phyloP scores from a whole-genome alignment of 2,113 vertebrate species.

The Hyaena hyaena region DNA sequence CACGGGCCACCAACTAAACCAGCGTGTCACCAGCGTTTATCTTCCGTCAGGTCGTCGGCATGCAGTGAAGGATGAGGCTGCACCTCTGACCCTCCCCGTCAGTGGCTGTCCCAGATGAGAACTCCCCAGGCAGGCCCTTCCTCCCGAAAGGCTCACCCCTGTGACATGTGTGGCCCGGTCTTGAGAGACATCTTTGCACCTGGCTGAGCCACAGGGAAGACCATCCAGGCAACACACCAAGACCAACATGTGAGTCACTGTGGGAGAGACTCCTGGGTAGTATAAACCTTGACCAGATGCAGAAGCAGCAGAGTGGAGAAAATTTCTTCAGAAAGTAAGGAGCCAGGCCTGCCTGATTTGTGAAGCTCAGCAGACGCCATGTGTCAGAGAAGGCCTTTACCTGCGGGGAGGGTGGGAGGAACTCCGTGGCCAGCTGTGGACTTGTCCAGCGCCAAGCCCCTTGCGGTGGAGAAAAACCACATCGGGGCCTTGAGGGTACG shows the following conservation, averaged over 20 bases:
- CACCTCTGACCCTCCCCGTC: not conserved
- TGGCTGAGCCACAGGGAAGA: not conserved
- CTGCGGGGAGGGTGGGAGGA: not conserved
- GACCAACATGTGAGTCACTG: not conserved
- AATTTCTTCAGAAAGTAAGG: not conserved
- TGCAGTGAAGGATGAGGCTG: not conserved
- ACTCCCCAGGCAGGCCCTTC: too few species aligned
- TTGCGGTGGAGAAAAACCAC: not conserved
- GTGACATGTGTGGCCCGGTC: not conserved
- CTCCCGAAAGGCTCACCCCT: not conserved
- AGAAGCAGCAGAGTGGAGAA: not conserved
- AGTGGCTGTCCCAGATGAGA: not conserved
- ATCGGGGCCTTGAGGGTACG: not conserved
- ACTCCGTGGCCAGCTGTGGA: not conserved
- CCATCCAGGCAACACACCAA: not conserved
- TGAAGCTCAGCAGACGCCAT: not conserved
- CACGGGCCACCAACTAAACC: not conserved
- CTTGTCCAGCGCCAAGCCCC: too few species aligned
- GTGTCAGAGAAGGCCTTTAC: not conserved
- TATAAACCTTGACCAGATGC: not conserved
- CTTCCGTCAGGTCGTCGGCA: not conserved
- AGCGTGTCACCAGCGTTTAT: not conserved
- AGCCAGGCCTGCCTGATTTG: not conserved
- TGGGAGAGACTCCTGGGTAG: not conserved
- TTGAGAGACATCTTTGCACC: not conserved